A percentile compares a stretch with the other conserved stretches of the same genome.
Evolutionary conservation across 2,113 vertebrate species (phyloP).

Genomic region (Lanius collurio): DNA sequence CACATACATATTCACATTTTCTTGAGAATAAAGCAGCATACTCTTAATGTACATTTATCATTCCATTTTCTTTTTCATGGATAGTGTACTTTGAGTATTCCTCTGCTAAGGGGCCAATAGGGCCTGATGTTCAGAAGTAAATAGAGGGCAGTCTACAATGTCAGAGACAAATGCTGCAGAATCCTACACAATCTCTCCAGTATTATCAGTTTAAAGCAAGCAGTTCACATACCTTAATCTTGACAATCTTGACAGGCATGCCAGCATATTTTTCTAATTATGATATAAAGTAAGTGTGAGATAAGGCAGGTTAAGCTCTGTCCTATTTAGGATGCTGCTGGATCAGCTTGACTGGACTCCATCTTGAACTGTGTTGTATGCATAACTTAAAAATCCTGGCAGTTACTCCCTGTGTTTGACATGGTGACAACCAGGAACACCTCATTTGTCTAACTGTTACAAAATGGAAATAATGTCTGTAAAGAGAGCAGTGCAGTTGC

Average conservation of each 20-base stretch:
- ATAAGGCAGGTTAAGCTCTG: not conserved
- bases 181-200: not conserved
- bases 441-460: not conserved
- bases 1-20: not conserved
- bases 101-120: not conserved
- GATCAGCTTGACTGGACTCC: not conserved
- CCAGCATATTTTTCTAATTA: not conserved
- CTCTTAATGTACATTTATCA: not conserved
- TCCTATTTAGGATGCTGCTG: not conserved
- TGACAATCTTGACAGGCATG: not conserved
- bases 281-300: not conserved
- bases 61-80: not conserved
- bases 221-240: not conserved
- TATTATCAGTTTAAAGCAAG: not conserved
- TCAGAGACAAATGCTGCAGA: not conserved
- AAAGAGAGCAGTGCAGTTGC: not conserved
- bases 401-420: not conserved
- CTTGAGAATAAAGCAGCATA: not conserved
- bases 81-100: not conserved
- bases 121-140: not conserved
- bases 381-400: not conserved
- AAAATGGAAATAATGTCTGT: not conserved
- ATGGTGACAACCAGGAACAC: not conserved
- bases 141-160: not conserved
- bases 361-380: not conserved